Evolutionary conservation across 2,113 vertebrate species (phyloP).

Genomic region (Alligator mississippiensis): DNA sequence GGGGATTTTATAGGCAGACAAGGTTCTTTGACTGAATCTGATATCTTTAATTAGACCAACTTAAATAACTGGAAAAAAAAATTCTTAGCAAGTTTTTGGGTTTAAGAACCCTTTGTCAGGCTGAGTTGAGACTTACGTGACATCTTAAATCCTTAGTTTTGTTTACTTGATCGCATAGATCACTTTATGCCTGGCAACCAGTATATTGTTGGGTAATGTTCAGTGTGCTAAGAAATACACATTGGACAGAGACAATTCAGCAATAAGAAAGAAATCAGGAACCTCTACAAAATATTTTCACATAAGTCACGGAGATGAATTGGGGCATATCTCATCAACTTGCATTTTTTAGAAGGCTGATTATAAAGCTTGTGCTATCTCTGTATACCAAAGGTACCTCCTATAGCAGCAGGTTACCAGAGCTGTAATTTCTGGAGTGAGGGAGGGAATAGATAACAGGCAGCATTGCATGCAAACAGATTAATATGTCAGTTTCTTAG

Average conservation of each 20-base stretch:
- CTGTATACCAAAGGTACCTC: fast-evolving
- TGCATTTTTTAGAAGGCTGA: neutral
- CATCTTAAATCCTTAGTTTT: neutral
- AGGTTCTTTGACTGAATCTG: too few relatives aligned
- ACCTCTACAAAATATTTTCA: neutral
- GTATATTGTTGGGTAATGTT: neutral
- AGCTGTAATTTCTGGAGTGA: fast-evolving
- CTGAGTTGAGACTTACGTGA: neutral
- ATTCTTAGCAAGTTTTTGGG: fast-evolving
- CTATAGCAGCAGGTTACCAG: neutral
- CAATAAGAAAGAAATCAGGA: neutral
- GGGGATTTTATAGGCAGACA: fast-evolving
- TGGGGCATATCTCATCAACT: neutral
- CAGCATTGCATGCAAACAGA: fast-evolving
- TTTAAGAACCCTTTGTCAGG: neutral
- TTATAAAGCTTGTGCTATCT: neutral
- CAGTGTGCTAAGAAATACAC: neutral
- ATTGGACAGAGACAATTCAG: neutral
- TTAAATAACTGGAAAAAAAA: too few relatives aligned
- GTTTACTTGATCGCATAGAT: neutral
- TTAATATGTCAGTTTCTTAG: neutral
- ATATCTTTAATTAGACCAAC: too few relatives aligned
- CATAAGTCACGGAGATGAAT: neutral
- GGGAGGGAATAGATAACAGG: fast-evolving
- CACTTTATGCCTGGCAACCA: neutral